Evolutionary conservation across 1,140 invertebrate genomes (phyloP).

Genomic region (Phthorimaea operculella): DNA sequence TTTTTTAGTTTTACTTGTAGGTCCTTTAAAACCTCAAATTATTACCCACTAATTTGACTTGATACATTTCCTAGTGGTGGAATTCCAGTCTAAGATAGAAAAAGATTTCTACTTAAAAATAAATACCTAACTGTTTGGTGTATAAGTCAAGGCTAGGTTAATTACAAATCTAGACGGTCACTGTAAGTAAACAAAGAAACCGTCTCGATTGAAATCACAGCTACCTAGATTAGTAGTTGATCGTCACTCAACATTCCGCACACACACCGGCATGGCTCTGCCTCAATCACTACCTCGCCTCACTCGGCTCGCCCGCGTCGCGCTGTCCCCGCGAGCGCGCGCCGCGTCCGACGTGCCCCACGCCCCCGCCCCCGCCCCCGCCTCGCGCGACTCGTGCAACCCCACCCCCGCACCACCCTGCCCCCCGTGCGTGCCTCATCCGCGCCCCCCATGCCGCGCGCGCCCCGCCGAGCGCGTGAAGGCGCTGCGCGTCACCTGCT

Average conservation of each 20-base stretch:
- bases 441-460: constrained; percentile 15
- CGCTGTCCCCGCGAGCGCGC: constrained; percentile 6
- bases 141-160: too few species aligned
- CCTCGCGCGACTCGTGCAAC: constrained; percentile 7
- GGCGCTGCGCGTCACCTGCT: constrained; percentile 3
- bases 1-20: too few species aligned
- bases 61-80: too few species aligned
- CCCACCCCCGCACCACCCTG: constrained; percentile 10
- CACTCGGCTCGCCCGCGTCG: neutral
- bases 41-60: too few species aligned
- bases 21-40: too few species aligned
- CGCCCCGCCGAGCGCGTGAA: constrained; percentile 6
- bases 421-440: constrained; percentile 6
- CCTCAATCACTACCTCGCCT: neutral
- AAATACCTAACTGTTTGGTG: too few species aligned
- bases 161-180: too few species aligned
- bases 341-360: constrained; percentile 1
- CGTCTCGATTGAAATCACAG: too few species aligned
- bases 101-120: too few species aligned
- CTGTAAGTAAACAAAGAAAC: too few species aligned
- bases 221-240: too few species aligned
- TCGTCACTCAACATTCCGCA: neutral
- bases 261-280: neutral
- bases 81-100: too few species aligned
- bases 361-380: neutral